These are phyloP conservation scores for Parnassius apollo DNA, from an alignment of 2,888 invertebrate species.

Conservation along the genomic window DNA sequence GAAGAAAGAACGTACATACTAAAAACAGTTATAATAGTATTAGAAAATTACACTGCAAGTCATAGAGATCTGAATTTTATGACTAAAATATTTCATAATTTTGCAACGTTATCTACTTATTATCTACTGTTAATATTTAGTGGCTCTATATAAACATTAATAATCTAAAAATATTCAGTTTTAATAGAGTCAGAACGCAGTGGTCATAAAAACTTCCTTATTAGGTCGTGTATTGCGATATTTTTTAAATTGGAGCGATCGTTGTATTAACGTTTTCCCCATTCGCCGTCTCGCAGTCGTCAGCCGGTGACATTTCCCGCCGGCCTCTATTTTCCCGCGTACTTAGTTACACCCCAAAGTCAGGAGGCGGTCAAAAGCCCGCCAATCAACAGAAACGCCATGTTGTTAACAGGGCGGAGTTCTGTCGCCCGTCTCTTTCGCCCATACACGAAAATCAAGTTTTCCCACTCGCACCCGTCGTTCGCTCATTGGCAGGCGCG, in stretches of 20 bases:
- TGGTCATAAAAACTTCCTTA: neutral
- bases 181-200: too few species aligned
- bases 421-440: slow-evolving; percentile 46
- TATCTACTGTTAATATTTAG: too few species aligned
- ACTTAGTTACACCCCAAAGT: slow-evolving; percentile 48
- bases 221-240: neutral
- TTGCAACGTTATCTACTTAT: too few species aligned
- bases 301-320: slow-evolving; percentile 53
- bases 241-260: neutral
- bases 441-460: slow-evolving; percentile 50
- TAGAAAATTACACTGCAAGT: too few species aligned
- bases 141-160: too few species aligned
- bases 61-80: too few species aligned
- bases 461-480: slow-evolving; percentile 55
- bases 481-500: slow-evolving; percentile 65
- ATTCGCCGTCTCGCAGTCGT: slow-evolving; percentile 39
- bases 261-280: slow-evolving; percentile 35
- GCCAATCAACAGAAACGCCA: slow-evolving; percentile 84
- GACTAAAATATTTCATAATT: too few species aligned
- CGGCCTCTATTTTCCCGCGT: slow-evolving; percentile 63
- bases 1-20: too few species aligned
- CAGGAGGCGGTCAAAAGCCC: slow-evolving; percentile 64
- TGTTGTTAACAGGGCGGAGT: slow-evolving; percentile 84
- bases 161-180: too few species aligned
- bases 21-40: too few species aligned